Conservation (phyloP, 2,888 invertebrate genomes). For the Sphinx pinastri region DNA sequence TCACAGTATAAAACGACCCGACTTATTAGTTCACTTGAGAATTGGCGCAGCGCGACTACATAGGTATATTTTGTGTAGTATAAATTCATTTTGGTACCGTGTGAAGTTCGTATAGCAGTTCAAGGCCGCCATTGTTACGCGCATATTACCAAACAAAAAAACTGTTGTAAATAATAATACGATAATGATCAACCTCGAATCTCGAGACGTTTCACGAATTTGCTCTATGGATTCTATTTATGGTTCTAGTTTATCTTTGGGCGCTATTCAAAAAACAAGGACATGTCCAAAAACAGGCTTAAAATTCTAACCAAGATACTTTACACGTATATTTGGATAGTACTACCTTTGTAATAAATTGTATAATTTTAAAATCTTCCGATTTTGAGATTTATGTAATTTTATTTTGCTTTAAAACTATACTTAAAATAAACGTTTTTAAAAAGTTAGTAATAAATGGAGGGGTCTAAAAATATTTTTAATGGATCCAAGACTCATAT, state of each 20-base stretch:
- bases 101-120: conserved; percentile 19
- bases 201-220: conserved; percentile 10
- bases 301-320: too few relatives aligned
- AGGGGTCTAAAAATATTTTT: too few relatives aligned
- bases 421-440: too few relatives aligned
- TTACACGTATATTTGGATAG: too few relatives aligned
- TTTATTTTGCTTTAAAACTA: too few relatives aligned
- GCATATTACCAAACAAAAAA: conserved; percentile 13
- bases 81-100: conserved; percentile 4
- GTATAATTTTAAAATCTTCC: too few relatives aligned
- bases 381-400: too few relatives aligned
- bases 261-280: not conserved
- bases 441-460: too few relatives aligned
- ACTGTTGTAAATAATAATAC: conserved; percentile 7
- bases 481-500: too few relatives aligned
- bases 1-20: not conserved
- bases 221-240: conserved; percentile 10
- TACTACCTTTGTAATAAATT: too few relatives aligned
- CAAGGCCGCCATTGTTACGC: conserved; percentile 17
- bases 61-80: not conserved
- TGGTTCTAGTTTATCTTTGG: not conserved
- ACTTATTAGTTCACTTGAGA: not conserved
- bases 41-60: not conserved
- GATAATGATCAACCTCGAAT: conserved; percentile 19
- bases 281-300: too few relatives aligned